Percentiles rank a stretch among this genome's conserved stretches.
Evolutionary conservation across 2,888 invertebrate genomes (phyloP).

Genomic region (Ormyrus pomaceus): DNA sequence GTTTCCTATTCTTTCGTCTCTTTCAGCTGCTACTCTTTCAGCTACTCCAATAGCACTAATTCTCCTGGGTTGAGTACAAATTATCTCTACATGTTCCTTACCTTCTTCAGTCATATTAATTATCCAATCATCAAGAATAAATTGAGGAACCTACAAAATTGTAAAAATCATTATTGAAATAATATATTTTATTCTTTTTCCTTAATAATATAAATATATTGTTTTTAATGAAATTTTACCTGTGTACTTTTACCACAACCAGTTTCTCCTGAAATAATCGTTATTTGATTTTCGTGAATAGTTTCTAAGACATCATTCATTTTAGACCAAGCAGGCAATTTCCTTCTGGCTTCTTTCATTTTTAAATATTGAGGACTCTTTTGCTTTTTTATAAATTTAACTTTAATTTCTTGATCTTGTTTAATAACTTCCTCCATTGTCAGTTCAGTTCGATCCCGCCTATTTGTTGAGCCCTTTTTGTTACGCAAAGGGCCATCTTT

Average conservation of each 20-base stretch:
- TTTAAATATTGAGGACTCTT: conserved; percentile 81
- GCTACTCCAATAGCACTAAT: conserved; percentile 95
- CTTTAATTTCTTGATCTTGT: conserved; percentile 81
- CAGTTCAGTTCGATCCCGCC: conserved; percentile 75
- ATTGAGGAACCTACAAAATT: conserved; percentile 87
- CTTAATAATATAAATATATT: conserved; percentile 15
- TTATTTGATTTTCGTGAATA: conserved; percentile 81
- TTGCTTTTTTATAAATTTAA: conserved; percentile 80
- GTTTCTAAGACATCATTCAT: conserved; percentile 83
- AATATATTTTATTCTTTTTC: background rate
- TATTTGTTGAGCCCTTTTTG: conserved; percentile 79
- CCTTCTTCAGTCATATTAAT: conserved; percentile 77
- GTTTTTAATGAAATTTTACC: conserved; percentile 66
- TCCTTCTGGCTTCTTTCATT: conserved; percentile 81
- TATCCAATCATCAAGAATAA: conserved; percentile 92
- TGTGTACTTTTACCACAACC: conserved; percentile 92
- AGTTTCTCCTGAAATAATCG: conserved; percentile 89
- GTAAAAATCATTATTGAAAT: conserved; percentile 4
- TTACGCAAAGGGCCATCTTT: conserved; percentile 80
- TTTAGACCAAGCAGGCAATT: conserved; percentile 85
- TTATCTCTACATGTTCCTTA: conserved; percentile 85
- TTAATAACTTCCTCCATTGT: conserved; percentile 77
- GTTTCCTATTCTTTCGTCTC: conserved; percentile 86
- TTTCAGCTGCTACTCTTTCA: conserved; percentile 92
- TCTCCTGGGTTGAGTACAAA: conserved; percentile 94